phyloP scores from a whole-genome alignment of 2,113 vertebrate species.

The Oncorhynchus nerka region DNA sequence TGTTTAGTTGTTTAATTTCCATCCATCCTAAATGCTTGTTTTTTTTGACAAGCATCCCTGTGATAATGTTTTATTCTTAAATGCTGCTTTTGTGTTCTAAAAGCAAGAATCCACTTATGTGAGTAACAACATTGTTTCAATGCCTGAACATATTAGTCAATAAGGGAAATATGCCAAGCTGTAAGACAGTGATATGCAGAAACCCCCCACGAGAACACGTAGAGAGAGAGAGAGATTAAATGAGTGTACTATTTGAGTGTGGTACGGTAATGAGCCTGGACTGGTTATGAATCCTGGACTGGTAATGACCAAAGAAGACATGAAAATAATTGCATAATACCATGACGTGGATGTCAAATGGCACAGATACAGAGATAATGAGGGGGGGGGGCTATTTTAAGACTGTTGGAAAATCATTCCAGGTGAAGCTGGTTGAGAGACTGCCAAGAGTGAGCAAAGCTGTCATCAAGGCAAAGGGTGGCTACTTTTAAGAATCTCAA shows the following conservation, averaged over 20 bases:
- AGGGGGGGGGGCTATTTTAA: not conserved
- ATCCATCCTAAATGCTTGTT: too few relatives aligned
- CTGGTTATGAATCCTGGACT: not conserved
- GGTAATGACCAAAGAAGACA: not conserved
- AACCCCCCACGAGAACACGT: too few relatives aligned
- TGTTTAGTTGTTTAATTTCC: too few relatives aligned
- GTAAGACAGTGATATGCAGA: constrained; percentile 39
- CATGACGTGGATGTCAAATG: not conserved
- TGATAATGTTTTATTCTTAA: too few relatives aligned
- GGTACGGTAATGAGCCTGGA: not conserved
- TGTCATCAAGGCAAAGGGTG: too few relatives aligned
- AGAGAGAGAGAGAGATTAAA: not conserved
- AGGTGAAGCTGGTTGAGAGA: too few relatives aligned
- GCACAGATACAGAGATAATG: not conserved
- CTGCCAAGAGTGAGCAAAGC: too few relatives aligned
- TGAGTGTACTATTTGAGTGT: not conserved
- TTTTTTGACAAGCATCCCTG: too few relatives aligned
- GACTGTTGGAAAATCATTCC: too few relatives aligned
- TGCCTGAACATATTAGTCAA: constrained; percentile 39
- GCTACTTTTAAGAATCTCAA: too few relatives aligned
- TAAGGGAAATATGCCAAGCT: constrained; percentile 41
- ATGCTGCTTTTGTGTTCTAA: too few relatives aligned
- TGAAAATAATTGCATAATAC: not conserved
- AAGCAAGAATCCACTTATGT: constrained; percentile 18
- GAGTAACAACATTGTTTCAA: constrained; percentile 20